Base-by-base conservation (phyloP, 1,140 invertebrate species). In the Maconellicoccus hirsutus region DNA sequence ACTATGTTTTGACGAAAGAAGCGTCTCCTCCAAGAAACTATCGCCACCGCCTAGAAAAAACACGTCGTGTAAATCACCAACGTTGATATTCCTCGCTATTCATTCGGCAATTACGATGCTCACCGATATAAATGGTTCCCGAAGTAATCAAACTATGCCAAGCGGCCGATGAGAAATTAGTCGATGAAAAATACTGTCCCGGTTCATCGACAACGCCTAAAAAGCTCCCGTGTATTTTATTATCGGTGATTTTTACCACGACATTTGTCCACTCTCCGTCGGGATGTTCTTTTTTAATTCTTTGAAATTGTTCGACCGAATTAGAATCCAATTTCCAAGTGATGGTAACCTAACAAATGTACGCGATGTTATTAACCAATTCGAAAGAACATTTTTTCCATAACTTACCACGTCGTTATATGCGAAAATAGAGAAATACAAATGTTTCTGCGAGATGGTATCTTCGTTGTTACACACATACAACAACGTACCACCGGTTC, bases 401-500 rank as follows among this genome's bases (percentile, higher is more conserved):
- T 89, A 80, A 0, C 85, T 83, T 23, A 89, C 84, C 73, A 85
- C 84, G 72, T 88, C 87, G 70, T 85, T 83, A 75, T 84, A 87
- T 26, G 89, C 86, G 22, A 86, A 88, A 52, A 91, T 82, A 0
- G 84, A 85, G 76, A 90, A 89, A 79, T 86, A 85, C 70, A 78
- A 76, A 42, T 78, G 76, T 33, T 78, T 74, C 1, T 78, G 76
- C 59, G 82, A 80, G n/a, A 83, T 81, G 8, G 82, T 81, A 23
- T 73, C 71, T 38, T 72, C 70, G 8, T 70, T 59, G 66, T 84
- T 82, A 26, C 80, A 77, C 63, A 84, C 81, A 71, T 84, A 83
- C 71, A 92, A 79, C 12, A 90, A 74, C 16, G 87, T 90, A 70
- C 90, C 89, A 52, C 89, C 89, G 3, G 83, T 85, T 26, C 87